phyloP scores from a whole-genome alignment of 2,113 vertebrate species.

The Catharus fuscescens region DNA sequence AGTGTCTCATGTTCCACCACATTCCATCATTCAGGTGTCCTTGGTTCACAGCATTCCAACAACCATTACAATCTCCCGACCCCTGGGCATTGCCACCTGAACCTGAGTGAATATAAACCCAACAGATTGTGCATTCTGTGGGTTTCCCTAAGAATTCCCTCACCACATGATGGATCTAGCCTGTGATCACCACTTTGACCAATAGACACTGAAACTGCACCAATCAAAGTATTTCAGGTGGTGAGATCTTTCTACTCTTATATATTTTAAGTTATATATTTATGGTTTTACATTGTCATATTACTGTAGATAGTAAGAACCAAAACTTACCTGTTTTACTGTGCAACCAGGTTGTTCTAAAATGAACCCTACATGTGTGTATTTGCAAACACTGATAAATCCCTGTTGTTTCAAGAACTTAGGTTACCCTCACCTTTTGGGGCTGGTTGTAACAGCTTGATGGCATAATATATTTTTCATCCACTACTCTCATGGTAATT shows the following conservation, averaged over 20 bases:
- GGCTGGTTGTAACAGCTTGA: not conserved
- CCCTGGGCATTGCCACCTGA: not conserved
- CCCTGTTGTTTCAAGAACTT: not conserved
- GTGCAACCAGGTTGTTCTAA: not conserved
- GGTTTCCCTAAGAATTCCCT: not conserved
- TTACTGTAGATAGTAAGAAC: not conserved
- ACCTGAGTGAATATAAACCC: not conserved
- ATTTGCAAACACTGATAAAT: not conserved
- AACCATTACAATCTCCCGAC: not conserved
- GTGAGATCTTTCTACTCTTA: not conserved
- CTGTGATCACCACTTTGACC: not conserved
- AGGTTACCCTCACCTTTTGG: not conserved
- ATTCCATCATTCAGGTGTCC: not conserved
- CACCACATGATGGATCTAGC: not conserved
- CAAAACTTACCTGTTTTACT: not conserved
- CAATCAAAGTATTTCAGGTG: not conserved
- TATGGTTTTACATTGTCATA: not conserved
- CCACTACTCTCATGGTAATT: not conserved
- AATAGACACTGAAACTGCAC: rapidly evolving
- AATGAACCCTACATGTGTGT: not conserved
- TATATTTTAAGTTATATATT: not conserved
- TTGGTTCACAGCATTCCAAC: not conserved
- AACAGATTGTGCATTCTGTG: rapidly evolving
- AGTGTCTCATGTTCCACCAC: not conserved
- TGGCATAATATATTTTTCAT: not conserved